Percentiles rank a stretch among this genome's conserved stretches.
phyloP scores from a whole-genome alignment of 1,140 invertebrate species.

The Panagrolaimus sp. region DNA sequence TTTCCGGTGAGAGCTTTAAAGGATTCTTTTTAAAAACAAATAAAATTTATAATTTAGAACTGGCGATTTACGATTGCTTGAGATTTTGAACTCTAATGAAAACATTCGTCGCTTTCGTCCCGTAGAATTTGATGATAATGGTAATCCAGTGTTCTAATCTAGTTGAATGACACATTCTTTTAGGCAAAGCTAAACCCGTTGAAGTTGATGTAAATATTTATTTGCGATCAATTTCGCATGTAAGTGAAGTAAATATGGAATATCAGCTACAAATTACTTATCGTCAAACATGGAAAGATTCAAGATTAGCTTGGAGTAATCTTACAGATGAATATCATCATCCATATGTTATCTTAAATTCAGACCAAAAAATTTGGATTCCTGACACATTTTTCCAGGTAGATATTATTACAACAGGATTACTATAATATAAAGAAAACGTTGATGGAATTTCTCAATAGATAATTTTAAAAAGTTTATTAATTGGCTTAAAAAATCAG shows the following conservation, averaged over 20 bases:
- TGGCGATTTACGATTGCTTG: no score
- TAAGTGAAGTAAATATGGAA: conserved; percentile 22
- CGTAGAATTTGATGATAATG: no score
- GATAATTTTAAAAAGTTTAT: not conserved
- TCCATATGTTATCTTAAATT: conserved; percentile 11
- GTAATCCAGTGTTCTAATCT: no score
- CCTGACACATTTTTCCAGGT: conserved; percentile 22
- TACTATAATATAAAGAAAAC: no score
- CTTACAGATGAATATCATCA: not conserved
- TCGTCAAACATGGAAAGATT: conserved; percentile 3
- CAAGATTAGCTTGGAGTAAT: conserved; percentile 1
- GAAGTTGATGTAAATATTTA: conserved; percentile 14
- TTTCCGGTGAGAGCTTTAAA: no score
- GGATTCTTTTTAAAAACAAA: no score
- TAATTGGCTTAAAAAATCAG: not conserved
- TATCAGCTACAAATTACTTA: conserved; percentile 20
- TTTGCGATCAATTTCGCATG: conserved; percentile 13
- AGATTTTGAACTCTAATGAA: no score
- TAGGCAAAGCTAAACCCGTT: not conserved
- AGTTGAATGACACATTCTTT: not conserved
- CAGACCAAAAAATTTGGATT: conserved; percentile 13
- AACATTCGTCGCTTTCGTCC: no score
- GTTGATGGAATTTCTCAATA: no score
- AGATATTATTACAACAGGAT: no score
- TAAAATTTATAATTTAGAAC: no score